These are phyloP conservation scores for Eira barbara DNA, from an alignment of 2,113 vertebrate species.

Conservation along the genomic window DNA sequence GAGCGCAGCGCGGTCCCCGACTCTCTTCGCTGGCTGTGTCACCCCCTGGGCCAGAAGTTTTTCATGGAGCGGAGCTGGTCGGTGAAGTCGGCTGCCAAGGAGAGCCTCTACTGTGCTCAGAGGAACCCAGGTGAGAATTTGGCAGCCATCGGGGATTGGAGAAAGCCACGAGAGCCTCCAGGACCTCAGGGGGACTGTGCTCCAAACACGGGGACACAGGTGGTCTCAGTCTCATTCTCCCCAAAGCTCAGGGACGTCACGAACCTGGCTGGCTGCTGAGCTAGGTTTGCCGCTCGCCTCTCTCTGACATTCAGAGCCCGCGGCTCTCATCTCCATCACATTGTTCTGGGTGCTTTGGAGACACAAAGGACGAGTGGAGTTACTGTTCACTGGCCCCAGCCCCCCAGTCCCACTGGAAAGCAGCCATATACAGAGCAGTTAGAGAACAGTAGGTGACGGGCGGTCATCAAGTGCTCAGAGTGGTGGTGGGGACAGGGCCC, in stretches of 20 bases:
- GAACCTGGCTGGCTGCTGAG: not conserved
- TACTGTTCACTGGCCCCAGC: not conserved
- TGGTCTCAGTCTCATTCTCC: not conserved
- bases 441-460: slow-evolving; percentile 41
- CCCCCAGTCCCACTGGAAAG: not conserved
- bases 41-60: slow-evolving; percentile 94
- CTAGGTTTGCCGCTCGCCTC: not conserved
- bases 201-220: not conserved
- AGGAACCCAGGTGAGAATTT: slow-evolving; percentile 90
- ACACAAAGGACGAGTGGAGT: not conserved
- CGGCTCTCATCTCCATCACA: not conserved
- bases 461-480: not conserved
- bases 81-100: slow-evolving; percentile 87
- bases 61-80: slow-evolving; percentile 97
- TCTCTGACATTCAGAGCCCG: not conserved
- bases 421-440: not conserved
- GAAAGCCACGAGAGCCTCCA: rapidly evolving
- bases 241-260: not conserved
- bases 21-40: slow-evolving; percentile 94
- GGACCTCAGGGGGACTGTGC: not conserved
- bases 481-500: slow-evolving; percentile 40
- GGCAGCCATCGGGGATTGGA: not conserved
- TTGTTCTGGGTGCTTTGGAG: not conserved
- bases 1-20: slow-evolving; percentile 90
- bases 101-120: slow-evolving; percentile 91